Conservation (phyloP, 2,797 vertebrate species). For the Molossus molossus region DNA sequence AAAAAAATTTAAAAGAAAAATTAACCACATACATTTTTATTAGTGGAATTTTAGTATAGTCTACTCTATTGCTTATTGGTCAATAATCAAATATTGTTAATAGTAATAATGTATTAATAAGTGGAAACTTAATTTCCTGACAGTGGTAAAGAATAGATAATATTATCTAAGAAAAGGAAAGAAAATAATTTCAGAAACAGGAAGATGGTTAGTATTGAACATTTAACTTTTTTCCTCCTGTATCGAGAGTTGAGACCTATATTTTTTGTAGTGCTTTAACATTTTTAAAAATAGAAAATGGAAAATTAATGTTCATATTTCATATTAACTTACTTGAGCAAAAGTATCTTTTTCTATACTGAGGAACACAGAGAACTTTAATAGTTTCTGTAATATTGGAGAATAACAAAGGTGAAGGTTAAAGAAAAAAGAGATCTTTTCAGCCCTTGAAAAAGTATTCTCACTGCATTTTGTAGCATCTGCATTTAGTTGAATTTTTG, state of each 20-base stretch:
- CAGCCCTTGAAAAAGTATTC: background rate
- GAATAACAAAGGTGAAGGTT: background rate
- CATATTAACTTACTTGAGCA: conserved; percentile 22
- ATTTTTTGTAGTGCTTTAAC: conserved; percentile 7
- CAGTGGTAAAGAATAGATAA: background rate
- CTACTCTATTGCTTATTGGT: conserved; percentile 16
- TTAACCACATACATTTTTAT: background rate
- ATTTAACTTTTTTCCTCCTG: background rate
- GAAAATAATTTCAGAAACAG: conserved; percentile 14
- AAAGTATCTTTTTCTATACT: conserved; percentile 13
- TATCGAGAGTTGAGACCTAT: background rate
- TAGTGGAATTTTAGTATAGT: background rate
- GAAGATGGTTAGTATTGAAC: background rate
- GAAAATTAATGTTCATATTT: background rate
- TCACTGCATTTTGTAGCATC: background rate
- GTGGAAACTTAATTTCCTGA: conserved; percentile 33
- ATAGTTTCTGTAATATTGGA: background rate
- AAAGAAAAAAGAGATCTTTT: background rate
- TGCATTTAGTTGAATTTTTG: conserved; percentile 38
- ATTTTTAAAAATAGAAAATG: conserved; percentile 35
- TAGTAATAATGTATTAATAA: background rate
- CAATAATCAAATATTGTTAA: conserved; percentile 27
- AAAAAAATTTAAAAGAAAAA: background rate
- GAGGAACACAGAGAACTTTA: background rate
- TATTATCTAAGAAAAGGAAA: background rate